Evolutionary conservation across 2,888 invertebrate genomes (phyloP), one percentile per base, ranked within the genome.

Genomic region (Prosapia bicincta): DNA sequence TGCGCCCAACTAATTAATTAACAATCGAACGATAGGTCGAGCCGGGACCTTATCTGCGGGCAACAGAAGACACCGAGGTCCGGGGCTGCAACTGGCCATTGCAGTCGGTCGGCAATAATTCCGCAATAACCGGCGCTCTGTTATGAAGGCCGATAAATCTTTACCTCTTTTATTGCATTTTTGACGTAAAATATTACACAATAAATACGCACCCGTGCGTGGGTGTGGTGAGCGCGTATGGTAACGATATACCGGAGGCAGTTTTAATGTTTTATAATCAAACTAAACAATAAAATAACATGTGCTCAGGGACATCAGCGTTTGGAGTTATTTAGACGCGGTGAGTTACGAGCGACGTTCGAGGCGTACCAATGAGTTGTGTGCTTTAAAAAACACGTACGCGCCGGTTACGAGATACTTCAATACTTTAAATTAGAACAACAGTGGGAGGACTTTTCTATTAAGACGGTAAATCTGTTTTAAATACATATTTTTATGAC

Each of bases 91-190:
- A 7, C 9, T 7, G 30, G 7, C 54, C 20, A 54, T 20, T 54
- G 54, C 54, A 54, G 54, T 54, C 20, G 54, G 54, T 20, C 5
- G 54, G n/a, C n/a, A 54, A 20, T 20, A n/a, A 20, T 54, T 20
- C 54, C 5, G 3, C 54, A 54, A 54, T 20, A 54, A 66, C 23
- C 26, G 54, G n/a, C 28, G 65, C 20, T 15, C 72, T 24, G 72
- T 66, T 72, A 72, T 72, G 72, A 28, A 54, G 72, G 67, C 32
- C 25, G 20, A 72, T 72, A 72, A 67, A 72, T 72, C 72, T 67
- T 43, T 28, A 32, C 65, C 66, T 23, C 72, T n/a, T 20, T 72
- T 72, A 72, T 72, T 72, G 72, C 72, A 24, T 25, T 72, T 72
- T 67, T 24, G 72, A 30, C 72, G 66, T 72, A 30, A 72, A 30